Evolutionary conservation across 2,888 invertebrate species (phyloP).

Genomic region (Acanthosoma haemorrhoidale): DNA sequence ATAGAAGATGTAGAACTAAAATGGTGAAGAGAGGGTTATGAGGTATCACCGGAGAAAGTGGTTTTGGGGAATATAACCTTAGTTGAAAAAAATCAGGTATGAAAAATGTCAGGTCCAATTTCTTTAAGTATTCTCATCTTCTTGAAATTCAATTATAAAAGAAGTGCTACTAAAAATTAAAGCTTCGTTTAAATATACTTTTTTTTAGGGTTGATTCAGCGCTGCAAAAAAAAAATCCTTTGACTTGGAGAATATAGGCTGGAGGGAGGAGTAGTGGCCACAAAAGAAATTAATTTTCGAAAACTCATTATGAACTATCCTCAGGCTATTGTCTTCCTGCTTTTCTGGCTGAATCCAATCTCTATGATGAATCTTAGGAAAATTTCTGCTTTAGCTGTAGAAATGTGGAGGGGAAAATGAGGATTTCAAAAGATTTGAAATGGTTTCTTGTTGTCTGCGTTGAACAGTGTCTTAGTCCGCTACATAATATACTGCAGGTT

Average conservation of each 20-base stretch:
- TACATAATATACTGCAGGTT: too few species aligned
- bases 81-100: too few species aligned
- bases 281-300: conserved; percentile 14
- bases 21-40: too few species aligned
- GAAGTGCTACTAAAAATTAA: neutral
- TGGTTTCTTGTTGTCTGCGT: too few species aligned
- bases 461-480: too few species aligned
- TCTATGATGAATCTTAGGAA: neutral
- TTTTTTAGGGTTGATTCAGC: neutral
- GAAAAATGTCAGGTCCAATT: too few species aligned
- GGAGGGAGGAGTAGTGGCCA: neutral
- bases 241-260: neutral
- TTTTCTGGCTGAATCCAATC: neutral
- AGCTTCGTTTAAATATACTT: neutral
- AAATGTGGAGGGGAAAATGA: neutral
- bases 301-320: conserved; percentile 1
- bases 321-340: neutral
- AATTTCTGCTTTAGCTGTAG: neutral
- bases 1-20: too few species aligned
- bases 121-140: neutral
- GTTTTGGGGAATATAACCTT: too few species aligned
- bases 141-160: neutral
- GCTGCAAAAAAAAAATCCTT: neutral
- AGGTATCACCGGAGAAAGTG: too few species aligned
- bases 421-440: neutral